Conservation (phyloP, 1,140 invertebrate genomes). For the Dendroctonus valens region DNA sequence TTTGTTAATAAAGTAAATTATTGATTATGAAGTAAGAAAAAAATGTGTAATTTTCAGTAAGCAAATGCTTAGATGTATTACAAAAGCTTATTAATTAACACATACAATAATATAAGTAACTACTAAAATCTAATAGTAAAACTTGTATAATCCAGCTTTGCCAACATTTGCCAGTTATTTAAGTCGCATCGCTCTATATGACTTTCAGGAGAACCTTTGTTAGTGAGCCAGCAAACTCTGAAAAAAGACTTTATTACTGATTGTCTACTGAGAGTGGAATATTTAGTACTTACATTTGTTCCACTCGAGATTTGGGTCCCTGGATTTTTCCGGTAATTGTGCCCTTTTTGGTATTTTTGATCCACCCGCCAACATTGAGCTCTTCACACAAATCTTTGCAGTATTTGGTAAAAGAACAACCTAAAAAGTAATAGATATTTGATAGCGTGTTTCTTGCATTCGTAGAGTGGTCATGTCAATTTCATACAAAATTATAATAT, state of each 20-base stretch:
- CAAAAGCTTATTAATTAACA: neutral
- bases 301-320: conserved; percentile 71
- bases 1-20: neutral
- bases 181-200: conserved; percentile 81
- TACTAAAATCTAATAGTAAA: conserved; percentile 78
- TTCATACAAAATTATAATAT: neutral
- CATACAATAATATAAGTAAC: neutral
- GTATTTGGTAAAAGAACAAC: conserved; percentile 84
- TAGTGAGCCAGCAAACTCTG: conserved; percentile 81
- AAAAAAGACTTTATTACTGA: conserved; percentile 44
- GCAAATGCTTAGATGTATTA: neutral
- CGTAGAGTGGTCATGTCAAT: neutral
- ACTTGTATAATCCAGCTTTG: conserved; percentile 73
- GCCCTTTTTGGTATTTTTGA: conserved; percentile 83
- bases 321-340: conserved; percentile 86
- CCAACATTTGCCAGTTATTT: conserved; percentile 75
- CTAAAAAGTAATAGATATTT: conserved; percentile 52
- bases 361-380: conserved; percentile 80
- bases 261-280: neutral
- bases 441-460: neutral
- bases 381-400: conserved; percentile 73
- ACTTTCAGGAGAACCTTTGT: conserved; percentile 79
- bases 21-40: neutral
- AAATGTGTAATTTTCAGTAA: neutral
- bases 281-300: conserved; percentile 74